Evolutionary conservation across 2,113 vertebrate species (phyloP).

Genomic region (Raphicerus campestris): DNA sequence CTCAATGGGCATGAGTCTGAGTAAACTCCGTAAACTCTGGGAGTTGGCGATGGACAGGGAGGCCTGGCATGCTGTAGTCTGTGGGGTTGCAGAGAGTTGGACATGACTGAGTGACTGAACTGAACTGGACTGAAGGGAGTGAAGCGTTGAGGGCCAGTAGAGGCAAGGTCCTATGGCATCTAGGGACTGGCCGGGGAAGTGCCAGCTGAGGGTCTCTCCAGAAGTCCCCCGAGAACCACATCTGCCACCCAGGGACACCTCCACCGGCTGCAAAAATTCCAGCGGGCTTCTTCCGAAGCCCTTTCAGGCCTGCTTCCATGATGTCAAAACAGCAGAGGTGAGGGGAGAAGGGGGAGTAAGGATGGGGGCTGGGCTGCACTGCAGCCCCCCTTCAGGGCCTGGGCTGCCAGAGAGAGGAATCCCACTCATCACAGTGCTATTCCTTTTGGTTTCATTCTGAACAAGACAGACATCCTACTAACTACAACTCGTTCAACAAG

Average conservation of each 20-base stretch:
- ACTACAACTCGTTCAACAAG: background rate
- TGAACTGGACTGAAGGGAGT: background rate
- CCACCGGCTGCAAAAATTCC: background rate
- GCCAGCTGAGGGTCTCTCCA: background rate
- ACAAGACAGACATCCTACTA: background rate
- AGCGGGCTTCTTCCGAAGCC: background rate
- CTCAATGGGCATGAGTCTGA: background rate
- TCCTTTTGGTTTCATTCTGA: background rate
- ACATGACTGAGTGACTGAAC: background rate
- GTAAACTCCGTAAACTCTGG: background rate
- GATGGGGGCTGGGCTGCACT: background rate
- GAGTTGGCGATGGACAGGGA: background rate
- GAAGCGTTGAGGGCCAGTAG: background rate
- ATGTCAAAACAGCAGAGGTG: background rate
- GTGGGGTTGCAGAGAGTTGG: background rate
- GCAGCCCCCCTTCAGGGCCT: background rate
- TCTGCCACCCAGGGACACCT: background rate
- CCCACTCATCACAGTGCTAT: background rate
- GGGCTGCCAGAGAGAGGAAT: background rate
- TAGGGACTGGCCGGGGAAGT: background rate
- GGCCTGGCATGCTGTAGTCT: background rate
- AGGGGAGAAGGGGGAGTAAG: background rate
- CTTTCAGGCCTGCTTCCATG: background rate
- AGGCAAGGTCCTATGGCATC: background rate
- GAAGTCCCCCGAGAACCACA: background rate